These are phyloP conservation scores for Cryptocephalus moraei DNA, from an alignment of 2,888 invertebrate species.

Conservation along the genomic window DNA sequence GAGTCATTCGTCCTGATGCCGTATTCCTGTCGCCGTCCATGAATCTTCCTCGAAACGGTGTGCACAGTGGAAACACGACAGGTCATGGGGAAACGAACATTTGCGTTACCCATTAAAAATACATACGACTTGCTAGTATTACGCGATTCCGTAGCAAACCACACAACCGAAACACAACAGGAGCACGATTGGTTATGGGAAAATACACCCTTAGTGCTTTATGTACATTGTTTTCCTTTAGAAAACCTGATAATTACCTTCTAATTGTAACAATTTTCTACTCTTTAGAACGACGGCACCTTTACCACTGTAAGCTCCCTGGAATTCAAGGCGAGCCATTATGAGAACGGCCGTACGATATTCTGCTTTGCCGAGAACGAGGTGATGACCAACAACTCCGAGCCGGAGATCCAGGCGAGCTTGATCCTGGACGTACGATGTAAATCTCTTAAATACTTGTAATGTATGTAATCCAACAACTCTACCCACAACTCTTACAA, in stretches of 20 bases:
- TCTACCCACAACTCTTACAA: slow-evolving; percentile 2
- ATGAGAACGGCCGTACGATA: slow-evolving; percentile 69
- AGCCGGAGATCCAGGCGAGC: slow-evolving; percentile 63
- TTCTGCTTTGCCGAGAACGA: slow-evolving; percentile 75
- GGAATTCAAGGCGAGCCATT: slow-evolving; percentile 69
- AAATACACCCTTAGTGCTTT: too few species aligned
- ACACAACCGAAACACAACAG: too few species aligned
- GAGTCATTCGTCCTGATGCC: too few species aligned
- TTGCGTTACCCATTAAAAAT: too few species aligned
- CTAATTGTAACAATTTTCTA: neutral
- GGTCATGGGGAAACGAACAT: too few species aligned
- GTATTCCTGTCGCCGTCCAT: too few species aligned
- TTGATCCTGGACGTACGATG: slow-evolving; percentile 74
- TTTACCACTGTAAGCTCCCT: slow-evolving; percentile 69
- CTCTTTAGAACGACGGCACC: slow-evolving; percentile 61
- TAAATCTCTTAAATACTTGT: slow-evolving; percentile 46
- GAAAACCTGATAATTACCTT: neutral
- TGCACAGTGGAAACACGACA: too few species aligned
- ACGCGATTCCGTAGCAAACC: too few species aligned
- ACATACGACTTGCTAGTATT: too few species aligned
- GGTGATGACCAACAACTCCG: slow-evolving; percentile 61
- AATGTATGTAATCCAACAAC: neutral
- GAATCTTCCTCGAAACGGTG: too few species aligned
- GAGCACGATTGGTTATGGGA: too few species aligned
- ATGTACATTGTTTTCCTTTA: too few species aligned